Evolutionary conservation across 2,888 invertebrate genomes (phyloP).

Genomic region (Troilus luridus): DNA sequence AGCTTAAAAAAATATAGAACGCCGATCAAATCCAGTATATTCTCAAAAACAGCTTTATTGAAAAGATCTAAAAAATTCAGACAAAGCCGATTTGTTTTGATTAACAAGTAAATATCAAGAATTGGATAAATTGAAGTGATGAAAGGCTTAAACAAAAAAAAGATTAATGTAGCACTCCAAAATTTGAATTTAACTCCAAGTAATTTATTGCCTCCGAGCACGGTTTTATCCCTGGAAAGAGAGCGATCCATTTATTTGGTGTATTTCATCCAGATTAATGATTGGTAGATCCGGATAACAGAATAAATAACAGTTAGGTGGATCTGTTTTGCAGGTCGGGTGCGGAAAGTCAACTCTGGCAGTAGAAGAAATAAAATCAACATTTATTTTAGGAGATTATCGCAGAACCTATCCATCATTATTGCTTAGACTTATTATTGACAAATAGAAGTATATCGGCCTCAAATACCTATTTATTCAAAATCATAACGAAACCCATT

Average conservation of each 20-base stretch:
- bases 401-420: neutral
- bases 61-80: no score
- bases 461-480: no score
- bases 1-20: no score
- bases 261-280: slow-evolving; percentile 43
- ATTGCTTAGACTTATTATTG: neutral
- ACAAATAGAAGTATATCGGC: neutral
- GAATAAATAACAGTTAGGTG: neutral
- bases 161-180: slow-evolving; percentile 3
- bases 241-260: neutral
- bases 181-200: slow-evolving; percentile 28
- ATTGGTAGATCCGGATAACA: neutral
- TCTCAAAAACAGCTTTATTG: no score
- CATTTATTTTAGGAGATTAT: neutral
- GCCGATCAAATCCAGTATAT: no score
- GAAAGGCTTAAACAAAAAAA: neutral
- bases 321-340: neutral
- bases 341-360: neutral
- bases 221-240: neutral
- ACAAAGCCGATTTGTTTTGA: neutral
- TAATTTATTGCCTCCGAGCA: slow-evolving; percentile 27
- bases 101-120: neutral
- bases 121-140: slow-evolving; percentile 9
- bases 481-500: no score
- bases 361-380: neutral